Conservation (phyloP, 2,888 invertebrate genomes). For the Apantesis nais region DNA sequence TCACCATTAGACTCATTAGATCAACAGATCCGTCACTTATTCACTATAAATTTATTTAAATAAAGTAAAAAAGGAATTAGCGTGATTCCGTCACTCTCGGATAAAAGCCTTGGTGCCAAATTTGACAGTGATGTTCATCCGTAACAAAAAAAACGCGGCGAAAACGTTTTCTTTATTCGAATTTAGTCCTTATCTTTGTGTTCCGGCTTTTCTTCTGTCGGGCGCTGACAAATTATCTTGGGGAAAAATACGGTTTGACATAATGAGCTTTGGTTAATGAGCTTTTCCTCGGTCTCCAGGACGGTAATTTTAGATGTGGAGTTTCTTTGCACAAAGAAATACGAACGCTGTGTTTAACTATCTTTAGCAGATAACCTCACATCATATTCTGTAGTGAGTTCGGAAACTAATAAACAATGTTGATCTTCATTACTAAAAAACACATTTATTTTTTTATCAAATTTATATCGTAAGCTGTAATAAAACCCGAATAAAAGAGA, state of each 20-base stretch:
- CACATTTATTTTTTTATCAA: too few relatives aligned
- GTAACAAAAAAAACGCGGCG: not conserved
- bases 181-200: slow-evolving; percentile 14
- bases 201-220: slow-evolving; percentile 16
- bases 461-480: not conserved
- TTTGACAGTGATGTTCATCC: slow-evolving; percentile 12
- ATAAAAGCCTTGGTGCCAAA: slow-evolving; percentile 7
- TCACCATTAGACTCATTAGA: too few relatives aligned
- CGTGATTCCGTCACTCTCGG: not conserved
- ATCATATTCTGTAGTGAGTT: not conserved
- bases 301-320: slow-evolving; percentile 15
- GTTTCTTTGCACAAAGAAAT: slow-evolving; percentile 8
- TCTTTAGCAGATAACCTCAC: not conserved
- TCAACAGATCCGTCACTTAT: too few relatives aligned
- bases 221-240: slow-evolving; percentile 29
- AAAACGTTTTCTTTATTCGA: slow-evolving; percentile 22
- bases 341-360: not conserved
- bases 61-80: not conserved
- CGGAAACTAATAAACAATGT: too few relatives aligned
- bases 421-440: too few relatives aligned
- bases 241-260: slow-evolving; percentile 26
- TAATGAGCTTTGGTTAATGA: slow-evolving; percentile 33
- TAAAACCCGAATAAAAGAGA: not conserved
- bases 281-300: slow-evolving; percentile 14
- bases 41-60: not conserved